Evolutionary conservation across 2,888 invertebrate genomes (phyloP), one percentile per base, ranked within the genome.

Genomic region (Dolichopus griseipennis): DNA sequence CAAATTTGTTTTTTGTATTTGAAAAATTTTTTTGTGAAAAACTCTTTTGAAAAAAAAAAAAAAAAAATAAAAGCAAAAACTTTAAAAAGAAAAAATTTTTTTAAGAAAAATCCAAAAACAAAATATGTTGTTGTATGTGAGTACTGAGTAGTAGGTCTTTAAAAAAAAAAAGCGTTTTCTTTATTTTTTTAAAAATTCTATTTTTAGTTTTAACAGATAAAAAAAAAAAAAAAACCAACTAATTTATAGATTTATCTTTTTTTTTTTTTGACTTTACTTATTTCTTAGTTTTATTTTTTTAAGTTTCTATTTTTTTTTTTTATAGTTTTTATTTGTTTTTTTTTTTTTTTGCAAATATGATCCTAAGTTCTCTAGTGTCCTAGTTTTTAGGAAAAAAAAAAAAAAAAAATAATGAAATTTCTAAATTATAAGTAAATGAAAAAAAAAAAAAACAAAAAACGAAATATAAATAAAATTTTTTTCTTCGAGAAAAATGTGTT

Each of bases 301-400:
- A 52, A 15, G 9, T 52, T 18, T 52, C 6, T 9, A 52, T 6
- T 52, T 52, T 52, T 18, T 52, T 52, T 52, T 52, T 18, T 52
- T 15, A 15, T 43, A 10, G 12, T 9, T 15, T 43, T 43, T 43
- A 43, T 10, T 43, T 18, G 9, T 52, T 52, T 52, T n/a, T 52
- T 52, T 18, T 15, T 52, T 52, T 18, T 52, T 52, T 52, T 52
- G 52, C 8, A 52, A 52, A 12, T 52, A 52, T 52, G 52, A 52
- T 52, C n/a, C 52, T 52, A 18, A 52, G 52, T 52, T 52, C 52
- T 52, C 52, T 52, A 52, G 52, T n/a, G 15, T 52, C 52, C 52
- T 52, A 52, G 6, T 52, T 52, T 12, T 52, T 52, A 52, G 52
- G 27, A 27, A 27, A 27, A 27, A 5, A 27, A 27, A 27, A 27